Base-by-base conservation (phyloP, 2,113 vertebrate species). In the Calyptomena viridis region DNA sequence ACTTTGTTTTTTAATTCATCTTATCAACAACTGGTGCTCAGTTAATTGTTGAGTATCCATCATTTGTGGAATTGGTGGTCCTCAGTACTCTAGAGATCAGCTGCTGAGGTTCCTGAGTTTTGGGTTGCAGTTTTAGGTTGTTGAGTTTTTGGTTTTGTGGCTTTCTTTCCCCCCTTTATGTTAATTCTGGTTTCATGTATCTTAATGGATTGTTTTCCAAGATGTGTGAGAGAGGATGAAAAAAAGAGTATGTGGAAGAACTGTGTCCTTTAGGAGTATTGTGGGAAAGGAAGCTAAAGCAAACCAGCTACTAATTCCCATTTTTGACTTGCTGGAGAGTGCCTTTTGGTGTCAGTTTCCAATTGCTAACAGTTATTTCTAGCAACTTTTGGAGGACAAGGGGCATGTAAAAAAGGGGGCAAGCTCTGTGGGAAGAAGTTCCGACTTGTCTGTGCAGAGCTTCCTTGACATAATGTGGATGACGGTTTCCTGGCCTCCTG, bases 381-480 rank as follows among this genome's bases (percentile, higher is more conserved):
- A 46, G 59, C 17, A 62, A 30, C 3, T 76, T 91, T n/a, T 46
- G 31, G 19, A 44, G 88, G 50, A 76, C 46, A 62, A 58, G 12
- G 4, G 5, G 5, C 66, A 62, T 42, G 64, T 42, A 92, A 58
- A 77, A 58, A 77, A 77, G 78, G 44, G 23, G 9, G 53, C 35
- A 84, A 66, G 8, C 10, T 94, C 35, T 50, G 63, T 64, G 31
- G 46, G 15, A 94, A 72, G 58, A 81, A 77, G 35, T 23, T 79
- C 60, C 84, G 59, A 63, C 84, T 77, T 92, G 68, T 89, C 83
- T 95, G 93, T 90, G 92, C 86, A 84, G 73, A 66, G 24, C 33
- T 71, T 93, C 47, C 66, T 93, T 93, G 76, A 71, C 50, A 52
- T 86, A 33, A 60, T 49, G 27, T 79, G 22, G 47, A 30, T 66